These are phyloP conservation scores for Piprites chloris DNA, from an alignment of 2,113 vertebrate genomes.

Conservation along the genomic window DNA sequence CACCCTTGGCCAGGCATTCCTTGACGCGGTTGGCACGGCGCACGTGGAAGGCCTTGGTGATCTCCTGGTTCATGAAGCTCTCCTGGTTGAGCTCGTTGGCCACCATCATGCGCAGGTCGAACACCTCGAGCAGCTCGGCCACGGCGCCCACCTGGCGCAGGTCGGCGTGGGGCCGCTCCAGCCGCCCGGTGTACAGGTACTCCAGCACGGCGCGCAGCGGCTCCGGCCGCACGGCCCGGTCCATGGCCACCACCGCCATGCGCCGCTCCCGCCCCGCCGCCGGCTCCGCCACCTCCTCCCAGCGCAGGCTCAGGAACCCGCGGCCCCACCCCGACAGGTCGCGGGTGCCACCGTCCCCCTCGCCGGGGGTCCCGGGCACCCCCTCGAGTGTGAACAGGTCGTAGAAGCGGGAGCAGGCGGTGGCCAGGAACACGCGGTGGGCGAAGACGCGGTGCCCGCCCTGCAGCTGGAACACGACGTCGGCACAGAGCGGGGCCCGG, in stretches of 20 bases:
- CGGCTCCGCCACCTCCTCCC: slow-evolving; percentile 81
- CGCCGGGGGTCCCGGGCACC: background rate
- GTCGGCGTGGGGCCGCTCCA: slow-evolving; percentile 78
- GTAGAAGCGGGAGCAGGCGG: slow-evolving; percentile 90
- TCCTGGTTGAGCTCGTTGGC: slow-evolving; percentile 89
- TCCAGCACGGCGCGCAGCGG: slow-evolving; percentile 79
- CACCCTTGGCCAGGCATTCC: slow-evolving; percentile 86
- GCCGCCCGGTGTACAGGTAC: slow-evolving; percentile 85
- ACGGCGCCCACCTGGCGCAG: slow-evolving; percentile 89
- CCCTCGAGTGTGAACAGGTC: slow-evolving; percentile 83
- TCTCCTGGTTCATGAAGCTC: slow-evolving; percentile 95
- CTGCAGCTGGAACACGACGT: slow-evolving; percentile 84
- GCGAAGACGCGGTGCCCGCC: slow-evolving; percentile 80
- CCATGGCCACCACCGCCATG: slow-evolving; percentile 85
- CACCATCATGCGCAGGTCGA: slow-evolving; percentile 92
- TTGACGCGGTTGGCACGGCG: slow-evolving; percentile 90
- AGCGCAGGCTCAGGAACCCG: slow-evolving; percentile 79
- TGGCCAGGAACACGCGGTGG: slow-evolving; percentile 88
- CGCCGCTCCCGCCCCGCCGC: slow-evolving; percentile 71
- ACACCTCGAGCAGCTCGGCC: slow-evolving; percentile 87
- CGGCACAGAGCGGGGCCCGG: slow-evolving; percentile 80
- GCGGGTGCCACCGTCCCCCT: accelerated
- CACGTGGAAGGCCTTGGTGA: slow-evolving; percentile 92
- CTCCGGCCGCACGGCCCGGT: slow-evolving; percentile 71
- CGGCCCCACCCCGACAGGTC: slow-evolving; percentile 82